Conservation (phyloP, 2,888 invertebrate species). For the Eupithecia subumbrata region DNA sequence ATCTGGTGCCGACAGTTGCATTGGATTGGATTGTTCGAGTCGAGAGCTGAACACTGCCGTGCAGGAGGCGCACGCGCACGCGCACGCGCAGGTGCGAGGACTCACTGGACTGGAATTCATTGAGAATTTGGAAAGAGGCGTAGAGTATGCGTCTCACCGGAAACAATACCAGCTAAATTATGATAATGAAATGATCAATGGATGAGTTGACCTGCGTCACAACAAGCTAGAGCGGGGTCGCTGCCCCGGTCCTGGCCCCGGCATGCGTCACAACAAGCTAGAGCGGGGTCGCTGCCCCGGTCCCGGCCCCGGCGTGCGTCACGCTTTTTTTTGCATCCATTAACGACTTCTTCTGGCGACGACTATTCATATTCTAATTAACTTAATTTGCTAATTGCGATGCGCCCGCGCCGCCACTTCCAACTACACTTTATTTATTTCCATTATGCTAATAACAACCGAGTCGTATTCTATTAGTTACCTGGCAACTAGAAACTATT, state of each 20-base stretch:
- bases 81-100: background rate
- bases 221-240: background rate
- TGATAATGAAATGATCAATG: background rate
- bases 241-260: background rate
- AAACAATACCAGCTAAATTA: background rate
- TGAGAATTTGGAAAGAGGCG: background rate
- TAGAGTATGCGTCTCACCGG: background rate
- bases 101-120: background rate
- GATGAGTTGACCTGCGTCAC: background rate
- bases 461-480: background rate
- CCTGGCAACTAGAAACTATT: constrained; percentile 5
- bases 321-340: background rate
- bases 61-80: too few species aligned
- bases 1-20: background rate
- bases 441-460: background rate
- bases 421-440: constrained; percentile 5
- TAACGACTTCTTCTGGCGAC: constrained; percentile 8
- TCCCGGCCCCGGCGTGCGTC: background rate
- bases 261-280: background rate
- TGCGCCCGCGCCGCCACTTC: constrained; percentile 2
- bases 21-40: background rate
- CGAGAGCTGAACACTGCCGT: too few species aligned
- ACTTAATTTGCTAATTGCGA: constrained; percentile 27
- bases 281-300: background rate
- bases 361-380: constrained; percentile 33